phyloP scores from a whole-genome alignment of 2,797 vertebrate genomes.

The Paguma larvata region DNA sequence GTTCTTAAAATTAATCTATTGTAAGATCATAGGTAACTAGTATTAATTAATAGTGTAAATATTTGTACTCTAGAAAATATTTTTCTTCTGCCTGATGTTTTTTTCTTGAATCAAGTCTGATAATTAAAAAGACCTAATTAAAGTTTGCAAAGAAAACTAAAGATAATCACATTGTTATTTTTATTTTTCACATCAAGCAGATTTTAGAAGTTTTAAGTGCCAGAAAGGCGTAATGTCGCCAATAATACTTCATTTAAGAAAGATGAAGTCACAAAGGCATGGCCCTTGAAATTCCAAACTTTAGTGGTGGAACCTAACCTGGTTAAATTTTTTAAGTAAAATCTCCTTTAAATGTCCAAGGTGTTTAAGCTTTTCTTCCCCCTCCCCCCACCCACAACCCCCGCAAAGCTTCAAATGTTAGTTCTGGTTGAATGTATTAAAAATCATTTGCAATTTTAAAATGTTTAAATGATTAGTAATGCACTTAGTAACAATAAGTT shows the following conservation, averaged over 20 bases:
- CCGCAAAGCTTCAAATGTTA: not conserved
- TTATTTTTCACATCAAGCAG: constrained; percentile 2
- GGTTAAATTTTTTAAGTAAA: constrained; percentile 30
- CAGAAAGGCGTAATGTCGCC: not conserved
- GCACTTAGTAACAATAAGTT: not conserved
- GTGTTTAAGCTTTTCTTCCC: not conserved
- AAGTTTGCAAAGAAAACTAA: not conserved
- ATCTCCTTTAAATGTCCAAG: not conserved
- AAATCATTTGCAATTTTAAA: not conserved
- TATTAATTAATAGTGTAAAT: constrained; percentile 6
- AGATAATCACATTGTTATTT: constrained; percentile 16
- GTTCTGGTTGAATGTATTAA: not conserved
- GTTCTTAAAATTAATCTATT: not conserved
- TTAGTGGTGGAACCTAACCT: not conserved
- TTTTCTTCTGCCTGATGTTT: constrained; percentile 17
- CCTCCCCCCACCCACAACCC: not conserved
- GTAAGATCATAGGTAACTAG: not conserved
- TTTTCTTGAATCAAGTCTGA: not conserved
- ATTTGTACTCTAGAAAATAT: not conserved
- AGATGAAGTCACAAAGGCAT: not conserved
- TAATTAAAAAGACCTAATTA: not conserved
- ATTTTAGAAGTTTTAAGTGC: not conserved
- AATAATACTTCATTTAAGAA: not conserved
- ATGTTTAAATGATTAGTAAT: not conserved
- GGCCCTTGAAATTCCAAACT: not conserved